phyloP scores from a whole-genome alignment of 1,140 invertebrate genomes.

The Drosophila bocqueti region DNA sequence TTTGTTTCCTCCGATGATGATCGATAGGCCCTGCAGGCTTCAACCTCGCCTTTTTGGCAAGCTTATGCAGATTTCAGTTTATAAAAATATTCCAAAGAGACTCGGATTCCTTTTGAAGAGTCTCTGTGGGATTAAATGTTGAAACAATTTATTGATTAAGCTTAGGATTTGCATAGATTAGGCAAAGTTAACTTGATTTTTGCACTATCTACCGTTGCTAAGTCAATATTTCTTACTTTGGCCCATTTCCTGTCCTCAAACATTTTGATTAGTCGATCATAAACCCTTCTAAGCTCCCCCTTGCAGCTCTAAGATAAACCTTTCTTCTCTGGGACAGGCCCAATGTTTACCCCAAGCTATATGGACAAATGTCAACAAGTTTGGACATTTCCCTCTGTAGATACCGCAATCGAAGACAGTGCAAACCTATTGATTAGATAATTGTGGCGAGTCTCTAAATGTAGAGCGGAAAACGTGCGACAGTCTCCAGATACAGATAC shows the following conservation, averaged over 20 bases:
- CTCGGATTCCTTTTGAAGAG: not conserved
- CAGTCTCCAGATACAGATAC: slow-evolving; percentile 39
- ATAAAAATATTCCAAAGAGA: not conserved
- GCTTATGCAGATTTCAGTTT: slow-evolving; percentile 2
- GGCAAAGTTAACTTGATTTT: not conserved
- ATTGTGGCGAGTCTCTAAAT: slow-evolving; percentile 52
- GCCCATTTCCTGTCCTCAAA: slow-evolving; percentile 9
- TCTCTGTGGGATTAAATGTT: not conserved
- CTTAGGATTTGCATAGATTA: not conserved
- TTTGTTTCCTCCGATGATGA: slow-evolving; percentile 21
- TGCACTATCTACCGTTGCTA: not conserved
- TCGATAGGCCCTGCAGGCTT: slow-evolving; percentile 17
- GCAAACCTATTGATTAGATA: slow-evolving; percentile 81
- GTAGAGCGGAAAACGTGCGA: slow-evolving; percentile 41
- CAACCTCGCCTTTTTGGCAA: not conserved
- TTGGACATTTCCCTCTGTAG: slow-evolving; percentile 68
- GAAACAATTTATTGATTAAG: not conserved
- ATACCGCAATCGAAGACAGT: slow-evolving; percentile 68
- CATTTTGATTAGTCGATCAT: not conserved
- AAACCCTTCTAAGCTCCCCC: slow-evolving; percentile 1
- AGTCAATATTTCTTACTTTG: slow-evolving; percentile 1
- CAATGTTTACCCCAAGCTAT: slow-evolving; percentile 52
- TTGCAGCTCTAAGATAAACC: not conserved
- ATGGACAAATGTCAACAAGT: slow-evolving; percentile 31
- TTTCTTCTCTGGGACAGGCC: slow-evolving; percentile 3